phyloP scores from a whole-genome alignment of 1,140 invertebrate species.

The Dysdera silvatica region DNA sequence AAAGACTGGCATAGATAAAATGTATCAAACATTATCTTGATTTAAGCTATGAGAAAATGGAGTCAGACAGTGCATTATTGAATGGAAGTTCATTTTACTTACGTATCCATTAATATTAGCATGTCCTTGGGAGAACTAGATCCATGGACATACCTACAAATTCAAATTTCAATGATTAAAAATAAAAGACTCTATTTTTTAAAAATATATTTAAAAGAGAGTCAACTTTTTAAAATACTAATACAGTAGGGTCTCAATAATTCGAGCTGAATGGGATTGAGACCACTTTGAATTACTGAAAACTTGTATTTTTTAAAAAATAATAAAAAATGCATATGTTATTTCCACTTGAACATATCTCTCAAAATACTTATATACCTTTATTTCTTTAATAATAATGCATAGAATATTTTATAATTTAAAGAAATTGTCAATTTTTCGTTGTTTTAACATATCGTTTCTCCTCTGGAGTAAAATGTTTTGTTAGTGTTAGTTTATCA shows the following conservation, averaged over 20 bases:
- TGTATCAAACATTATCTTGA: background rate
- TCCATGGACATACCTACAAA: constrained; percentile 51
- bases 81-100: constrained; percentile 29
- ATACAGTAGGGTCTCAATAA: no score
- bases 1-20: background rate
- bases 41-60: background rate
- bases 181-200: constrained; percentile 10
- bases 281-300: no score
- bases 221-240: background rate
- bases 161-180: constrained; percentile 1
- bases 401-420: no score
- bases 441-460: no score
- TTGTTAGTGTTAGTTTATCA: no score
- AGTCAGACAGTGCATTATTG: background rate
- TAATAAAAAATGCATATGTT: no score
- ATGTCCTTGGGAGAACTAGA: constrained; percentile 54
- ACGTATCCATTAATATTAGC: constrained; percentile 53
- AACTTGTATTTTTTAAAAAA: background rate
- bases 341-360: background rate
- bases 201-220: background rate
- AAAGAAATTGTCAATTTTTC: no score
- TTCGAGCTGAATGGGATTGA: no score
- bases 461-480: no score
- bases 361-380: no score
- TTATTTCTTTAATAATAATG: no score